Evolutionary conservation across 2,797 vertebrate species (phyloP).

Genomic region (Sebastes hubbsi): DNA sequence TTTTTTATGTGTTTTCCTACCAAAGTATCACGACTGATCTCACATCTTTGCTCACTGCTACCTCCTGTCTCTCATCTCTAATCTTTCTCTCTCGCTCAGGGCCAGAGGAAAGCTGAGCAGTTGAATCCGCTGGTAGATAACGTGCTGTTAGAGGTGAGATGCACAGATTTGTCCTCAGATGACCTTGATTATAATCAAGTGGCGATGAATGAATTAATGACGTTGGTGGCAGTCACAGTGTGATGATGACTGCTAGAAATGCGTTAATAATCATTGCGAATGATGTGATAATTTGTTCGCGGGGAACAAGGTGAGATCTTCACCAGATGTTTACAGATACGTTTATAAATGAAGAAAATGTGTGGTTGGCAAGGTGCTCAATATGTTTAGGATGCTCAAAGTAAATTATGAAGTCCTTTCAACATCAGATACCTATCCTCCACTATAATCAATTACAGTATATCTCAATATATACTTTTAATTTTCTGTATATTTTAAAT

Average conservation of each 20-base stretch:
- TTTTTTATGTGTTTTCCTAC: background rate
- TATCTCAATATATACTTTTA: too few relatives aligned
- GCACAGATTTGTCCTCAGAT: background rate
- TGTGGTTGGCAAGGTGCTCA: background rate
- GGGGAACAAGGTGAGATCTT: background rate
- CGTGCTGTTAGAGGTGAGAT: conserved; percentile 89
- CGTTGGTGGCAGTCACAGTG: background rate
- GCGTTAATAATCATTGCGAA: background rate
- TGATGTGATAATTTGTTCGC: background rate
- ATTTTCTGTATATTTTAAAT: background rate
- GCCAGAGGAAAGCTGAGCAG: conserved; percentile 91
- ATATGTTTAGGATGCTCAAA: background rate
- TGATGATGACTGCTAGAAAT: background rate
- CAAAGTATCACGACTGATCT: background rate
- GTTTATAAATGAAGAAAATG: background rate
- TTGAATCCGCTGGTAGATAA: conserved; percentile 90
- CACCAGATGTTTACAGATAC: background rate
- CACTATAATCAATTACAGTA: background rate
- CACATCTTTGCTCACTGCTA: background rate
- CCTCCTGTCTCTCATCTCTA: background rate
- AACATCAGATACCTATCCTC: background rate
- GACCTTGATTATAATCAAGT: background rate
- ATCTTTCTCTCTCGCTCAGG: conserved; percentile 76
- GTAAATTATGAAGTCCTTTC: background rate
- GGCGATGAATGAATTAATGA: background rate